Conservation (phyloP, 2,113 vertebrate genomes). For the Pseudopodoces humilis region DNA sequence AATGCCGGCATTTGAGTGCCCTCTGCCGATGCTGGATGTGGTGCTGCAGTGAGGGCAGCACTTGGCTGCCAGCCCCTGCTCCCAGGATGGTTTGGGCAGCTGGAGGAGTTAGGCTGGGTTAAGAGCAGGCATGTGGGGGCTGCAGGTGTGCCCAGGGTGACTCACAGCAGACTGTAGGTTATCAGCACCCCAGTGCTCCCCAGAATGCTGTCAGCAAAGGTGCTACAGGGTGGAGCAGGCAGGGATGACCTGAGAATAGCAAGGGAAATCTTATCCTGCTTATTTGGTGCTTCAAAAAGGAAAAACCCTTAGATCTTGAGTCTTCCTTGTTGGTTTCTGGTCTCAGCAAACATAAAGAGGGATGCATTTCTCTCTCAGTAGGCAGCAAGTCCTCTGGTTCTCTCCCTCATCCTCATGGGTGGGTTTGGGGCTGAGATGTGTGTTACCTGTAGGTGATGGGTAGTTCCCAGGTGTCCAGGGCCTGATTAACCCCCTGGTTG, state of each 20-base stretch:
- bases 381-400: neutral
- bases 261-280: neutral
- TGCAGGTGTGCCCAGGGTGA: fast-evolving
- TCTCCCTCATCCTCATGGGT: neutral
- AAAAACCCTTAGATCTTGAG: neutral
- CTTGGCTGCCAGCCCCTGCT: neutral
- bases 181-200: fast-evolving
- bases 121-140: fast-evolving
- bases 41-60: neutral
- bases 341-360: neutral
- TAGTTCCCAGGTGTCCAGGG: fast-evolving
- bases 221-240: neutral
- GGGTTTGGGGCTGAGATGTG: neutral
- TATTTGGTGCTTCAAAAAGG: neutral
- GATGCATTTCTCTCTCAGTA: neutral
- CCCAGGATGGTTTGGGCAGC: fast-evolving
- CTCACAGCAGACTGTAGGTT: neutral
- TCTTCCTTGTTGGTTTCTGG: neutral
- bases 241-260: neutral
- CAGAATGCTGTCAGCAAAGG: neutral
- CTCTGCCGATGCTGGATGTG: slow-evolving; percentile 18
- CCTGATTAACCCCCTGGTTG: too few relatives aligned
- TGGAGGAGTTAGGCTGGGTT: neutral
- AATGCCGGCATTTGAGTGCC: slow-evolving; percentile 9
- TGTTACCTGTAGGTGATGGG: fast-evolving